Evolutionary conservation across 2,888 invertebrate species (phyloP), one percentile per base, ranked within the genome.

Genomic region (Polydrusus cervinus): DNA sequence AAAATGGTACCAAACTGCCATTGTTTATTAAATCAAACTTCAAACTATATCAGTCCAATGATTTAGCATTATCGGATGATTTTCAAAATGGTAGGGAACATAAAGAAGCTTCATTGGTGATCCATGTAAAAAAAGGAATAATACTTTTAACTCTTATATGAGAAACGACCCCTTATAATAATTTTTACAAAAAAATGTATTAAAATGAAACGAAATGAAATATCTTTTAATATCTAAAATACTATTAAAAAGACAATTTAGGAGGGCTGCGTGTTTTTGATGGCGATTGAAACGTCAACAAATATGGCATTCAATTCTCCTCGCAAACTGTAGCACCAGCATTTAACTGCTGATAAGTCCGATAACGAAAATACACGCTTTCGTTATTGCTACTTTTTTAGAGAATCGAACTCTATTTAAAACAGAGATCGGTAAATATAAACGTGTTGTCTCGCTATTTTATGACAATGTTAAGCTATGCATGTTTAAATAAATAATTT

Each of bases 151-250:
- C n/a, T n/a, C n/a, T n/a, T n/a, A n/a, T n/a, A n/a, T n/a, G n/a
- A n/a, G n/a, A n/a, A n/a, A n/a, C n/a, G n/a, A n/a, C n/a, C n/a
- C n/a, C n/a, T n/a, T n/a, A n/a, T n/a, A n/a, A n/a, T n/a, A n/a
- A n/a, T n/a, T n/a, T n/a, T n/a, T n/a, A n/a, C n/a, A n/a, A n/a
- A n/a, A n/a, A n/a, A n/a, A n/a, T n/a, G n/a, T 34, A 8, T 34
- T 34, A 43, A 43, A 43, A 43, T 7, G 2, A 6, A 43, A 43
- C 13, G n/a, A 43, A 43, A 43, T 43, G n/a, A 43, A n/a, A 43
- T n/a, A 43, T 43, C 43, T 43, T 43, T 43, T 43, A 43, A 43
- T 43, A 43, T 43, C 6, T 43, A n/a, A 43, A 43, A 43, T 43
- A n/a, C 43, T n/a, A 43, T 43, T 43, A 13, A 51, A 51, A 51